Conservation (phyloP, 53 echinoderm and acorn worm genomes). For the Antedon mediterranea region DNA sequence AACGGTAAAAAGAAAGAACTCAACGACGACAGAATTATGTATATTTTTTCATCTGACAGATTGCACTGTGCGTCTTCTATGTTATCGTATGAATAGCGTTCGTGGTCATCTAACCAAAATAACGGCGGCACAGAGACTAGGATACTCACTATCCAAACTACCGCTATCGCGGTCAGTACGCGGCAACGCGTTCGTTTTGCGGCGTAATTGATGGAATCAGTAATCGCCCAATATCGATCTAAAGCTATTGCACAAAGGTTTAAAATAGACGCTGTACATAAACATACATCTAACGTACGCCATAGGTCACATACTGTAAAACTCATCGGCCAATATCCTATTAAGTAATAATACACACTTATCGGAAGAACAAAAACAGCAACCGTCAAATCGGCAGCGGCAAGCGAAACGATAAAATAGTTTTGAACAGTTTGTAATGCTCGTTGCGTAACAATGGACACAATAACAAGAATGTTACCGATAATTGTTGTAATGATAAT, state of each 20-base stretch:
- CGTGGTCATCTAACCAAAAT: constrained; percentile 40
- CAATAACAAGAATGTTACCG: constrained; percentile 60
- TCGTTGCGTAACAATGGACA: constrained; percentile 42
- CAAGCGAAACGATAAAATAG: constrained; percentile 63
- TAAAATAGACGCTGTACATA: constrained; percentile 86
- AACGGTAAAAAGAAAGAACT: not conserved
- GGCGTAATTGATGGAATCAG: constrained; percentile 51
- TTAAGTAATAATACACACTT: constrained; percentile 36
- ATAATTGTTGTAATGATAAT: constrained; percentile 58
- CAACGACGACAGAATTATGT: constrained; percentile 24
- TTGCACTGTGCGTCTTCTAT: constrained; percentile 9
- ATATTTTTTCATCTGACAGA: constrained; percentile 26
- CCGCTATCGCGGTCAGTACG: constrained; percentile 44
- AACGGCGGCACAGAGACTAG: constrained; percentile 54
- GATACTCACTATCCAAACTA: constrained; percentile 52
- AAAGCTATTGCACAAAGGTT: constrained; percentile 82
- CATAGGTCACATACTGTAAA: constrained; percentile 49
- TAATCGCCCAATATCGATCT: constrained; percentile 90
- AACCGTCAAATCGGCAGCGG: constrained; percentile 69
- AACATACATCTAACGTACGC: constrained; percentile 70
- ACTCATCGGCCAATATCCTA: constrained; percentile 26
- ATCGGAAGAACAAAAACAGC: constrained; percentile 73
- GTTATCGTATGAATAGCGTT: constrained; percentile 8
- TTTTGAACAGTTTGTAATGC: constrained; percentile 55
- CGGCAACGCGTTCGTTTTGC: constrained; percentile 37